Percentiles rank a stretch among this genome's conserved stretches.
Conservation (phyloP, 2,113 vertebrate genomes). For the Vimba vimba region DNA sequence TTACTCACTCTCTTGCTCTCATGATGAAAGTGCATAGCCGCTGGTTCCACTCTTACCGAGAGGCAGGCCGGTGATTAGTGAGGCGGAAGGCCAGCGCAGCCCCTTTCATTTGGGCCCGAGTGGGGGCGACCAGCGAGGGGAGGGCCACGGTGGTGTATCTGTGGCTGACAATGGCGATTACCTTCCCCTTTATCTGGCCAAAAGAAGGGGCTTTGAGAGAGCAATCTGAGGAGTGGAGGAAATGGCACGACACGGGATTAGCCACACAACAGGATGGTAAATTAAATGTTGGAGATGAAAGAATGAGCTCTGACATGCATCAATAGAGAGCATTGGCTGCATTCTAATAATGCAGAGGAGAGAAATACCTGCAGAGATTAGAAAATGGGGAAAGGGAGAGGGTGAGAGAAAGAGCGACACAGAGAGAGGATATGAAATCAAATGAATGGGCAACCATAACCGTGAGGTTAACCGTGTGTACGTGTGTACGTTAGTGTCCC, state of each 20-base stretch:
- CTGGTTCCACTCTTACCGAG: slow-evolving; percentile 78
- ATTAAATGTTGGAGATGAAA: slow-evolving; percentile 98
- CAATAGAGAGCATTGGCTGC: slow-evolving; percentile 83
- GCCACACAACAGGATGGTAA: slow-evolving; percentile 90
- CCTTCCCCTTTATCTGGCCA: slow-evolving; percentile 98
- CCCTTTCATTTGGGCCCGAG: slow-evolving; percentile 80
- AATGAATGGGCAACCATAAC: slow-evolving; percentile 63
- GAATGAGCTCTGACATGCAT: slow-evolving; percentile 87
- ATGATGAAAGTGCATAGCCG: slow-evolving; percentile 81
- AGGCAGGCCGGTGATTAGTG: slow-evolving; percentile 81
- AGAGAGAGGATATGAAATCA: slow-evolving; percentile 56
- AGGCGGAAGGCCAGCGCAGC: slow-evolving; percentile 80
- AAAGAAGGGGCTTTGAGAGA: slow-evolving; percentile 92
- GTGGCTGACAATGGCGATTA: slow-evolving; percentile 95
- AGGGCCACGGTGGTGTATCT: slow-evolving; percentile 76
- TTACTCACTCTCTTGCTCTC: slow-evolving; percentile 65
- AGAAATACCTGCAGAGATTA: slow-evolving; percentile 88
- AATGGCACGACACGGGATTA: slow-evolving; percentile 99
- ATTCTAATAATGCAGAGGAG: slow-evolving; percentile 81
- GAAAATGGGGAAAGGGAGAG: slow-evolving; percentile 56
- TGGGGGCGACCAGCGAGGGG: slow-evolving; percentile 62
- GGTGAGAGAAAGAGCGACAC: slow-evolving; percentile 45
- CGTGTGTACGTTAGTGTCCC: slow-evolving; percentile 56
- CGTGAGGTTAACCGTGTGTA: slow-evolving; percentile 56
- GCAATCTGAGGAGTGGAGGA: slow-evolving; percentile 96